Conservation (phyloP, 2,113 vertebrate species). For the Percopsis transmontana region DNA sequence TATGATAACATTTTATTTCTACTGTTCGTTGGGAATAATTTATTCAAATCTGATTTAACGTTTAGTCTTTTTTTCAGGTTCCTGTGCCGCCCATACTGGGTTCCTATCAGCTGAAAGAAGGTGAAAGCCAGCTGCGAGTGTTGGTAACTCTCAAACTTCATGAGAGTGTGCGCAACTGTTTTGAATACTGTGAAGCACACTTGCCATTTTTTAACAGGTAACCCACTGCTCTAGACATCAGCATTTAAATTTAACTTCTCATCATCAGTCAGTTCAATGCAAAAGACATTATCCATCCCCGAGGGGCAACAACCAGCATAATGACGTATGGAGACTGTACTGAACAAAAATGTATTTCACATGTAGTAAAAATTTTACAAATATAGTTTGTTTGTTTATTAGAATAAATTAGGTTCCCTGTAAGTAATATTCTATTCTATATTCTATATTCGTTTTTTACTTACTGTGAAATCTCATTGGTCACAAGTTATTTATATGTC, state of each 20-base stretch:
- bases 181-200: constrained; percentile 92
- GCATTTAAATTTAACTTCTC: not conserved
- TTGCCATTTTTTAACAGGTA: constrained; percentile 95
- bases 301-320: too few species aligned
- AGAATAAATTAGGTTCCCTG: too few species aligned
- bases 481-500: too few species aligned
- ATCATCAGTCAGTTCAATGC: too few species aligned
- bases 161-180: constrained; percentile 91
- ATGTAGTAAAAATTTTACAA: too few species aligned
- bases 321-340: too few species aligned
- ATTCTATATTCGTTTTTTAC: too few species aligned
- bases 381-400: too few species aligned
- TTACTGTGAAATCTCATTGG: too few species aligned
- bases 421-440: too few species aligned
- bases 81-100: constrained; percentile 93
- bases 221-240: not conserved
- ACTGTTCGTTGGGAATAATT: not conserved
- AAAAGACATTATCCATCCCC: too few species aligned
- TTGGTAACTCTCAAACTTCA: constrained; percentile 88
- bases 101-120: constrained; percentile 85
- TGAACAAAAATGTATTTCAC: too few species aligned
- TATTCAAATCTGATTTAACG: not conserved
- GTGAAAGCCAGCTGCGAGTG: constrained; percentile 81
- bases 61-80: constrained; percentile 77
- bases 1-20: constrained; percentile 53